Evolutionary conservation across 2,888 invertebrate species (phyloP), one percentile per base, ranked within the genome.

Genomic region (Lepidonotus clava): DNA sequence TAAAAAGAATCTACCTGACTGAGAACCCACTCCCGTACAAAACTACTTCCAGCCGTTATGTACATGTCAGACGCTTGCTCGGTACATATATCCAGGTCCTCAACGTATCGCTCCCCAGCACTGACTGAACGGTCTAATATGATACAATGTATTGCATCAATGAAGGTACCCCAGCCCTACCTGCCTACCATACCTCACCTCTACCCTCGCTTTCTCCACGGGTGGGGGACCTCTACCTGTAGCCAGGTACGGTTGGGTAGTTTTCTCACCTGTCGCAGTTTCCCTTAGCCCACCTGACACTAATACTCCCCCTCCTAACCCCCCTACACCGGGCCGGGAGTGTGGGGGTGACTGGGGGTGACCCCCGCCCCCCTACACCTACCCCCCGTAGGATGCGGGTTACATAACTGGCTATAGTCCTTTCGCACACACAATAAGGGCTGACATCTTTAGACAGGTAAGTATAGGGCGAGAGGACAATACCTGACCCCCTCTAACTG

Each of bases 71-170:
- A 38, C 18, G 24, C 38, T 38, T 36, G 71, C 21, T 11, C 46
- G 46, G 46, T n/a, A n/a, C n/a, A 46, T 46, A 8, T 46, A 11
- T 8, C 8, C 46, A 18, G 8, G 38, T 14, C 4, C 36, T 11
- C 71, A 36, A 36, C 71, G 2, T 8, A 8, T 14, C 14, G 38
- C 36, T 18, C 14, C 14, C 21, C 71, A 21, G 36, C 36, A 34
- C 36, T 36, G 71, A 71, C 71, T 34, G 71, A 38, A 34, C 38
- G n/a, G n/a, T n/a, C n/a, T n/a, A n/a, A n/a, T n/a, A n/a, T n/a
- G n/a, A n/a, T n/a, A n/a, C n/a, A n/a, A n/a, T n/a, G n/a, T n/a
- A n/a, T n/a, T n/a, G n/a, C n/a, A n/a, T n/a, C n/a, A n/a, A n/a
- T n/a, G n/a, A n/a, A n/a, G n/a, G n/a, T n/a, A n/a, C n/a, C n/a